Percentiles rank a stretch among this genome's conserved stretches.
Evolutionary conservation across 2,797 vertebrate species (phyloP).

Genomic region (Anisognathus igniventris): DNA sequence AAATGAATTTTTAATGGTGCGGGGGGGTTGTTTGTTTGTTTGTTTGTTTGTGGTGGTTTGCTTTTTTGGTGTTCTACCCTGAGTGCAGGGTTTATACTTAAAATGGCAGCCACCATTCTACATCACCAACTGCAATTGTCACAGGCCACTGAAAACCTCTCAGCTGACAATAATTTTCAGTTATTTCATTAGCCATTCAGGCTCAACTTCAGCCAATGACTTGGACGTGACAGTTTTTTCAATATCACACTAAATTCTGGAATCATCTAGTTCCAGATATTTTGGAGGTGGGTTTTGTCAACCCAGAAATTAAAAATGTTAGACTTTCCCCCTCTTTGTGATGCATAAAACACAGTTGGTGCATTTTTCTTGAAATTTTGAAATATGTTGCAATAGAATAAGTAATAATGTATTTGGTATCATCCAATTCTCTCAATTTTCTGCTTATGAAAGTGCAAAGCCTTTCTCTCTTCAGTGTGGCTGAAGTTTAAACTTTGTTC

Average conservation of each 20-base stretch:
- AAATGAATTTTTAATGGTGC: not conserved
- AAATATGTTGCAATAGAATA: not conserved
- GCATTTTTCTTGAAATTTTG: not conserved
- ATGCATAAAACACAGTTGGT: not conserved
- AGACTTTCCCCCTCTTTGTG: not conserved
- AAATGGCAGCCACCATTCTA: not conserved
- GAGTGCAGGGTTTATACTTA: not conserved
- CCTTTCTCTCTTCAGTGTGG: not conserved
- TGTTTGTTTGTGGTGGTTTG: not conserved
- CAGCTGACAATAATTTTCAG: not conserved
- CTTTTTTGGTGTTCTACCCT: not conserved
- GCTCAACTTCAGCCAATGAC: slow-evolving; percentile 13
- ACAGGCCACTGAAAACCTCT: slow-evolving; percentile 21
- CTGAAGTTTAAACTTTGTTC: not conserved
- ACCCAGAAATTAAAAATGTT: not conserved
- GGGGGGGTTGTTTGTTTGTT: not conserved
- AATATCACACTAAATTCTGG: not conserved
- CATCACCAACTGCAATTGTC: not conserved
- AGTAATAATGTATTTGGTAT: not conserved
- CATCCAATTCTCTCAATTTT: not conserved
- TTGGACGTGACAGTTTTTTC: not conserved
- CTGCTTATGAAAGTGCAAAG: not conserved
- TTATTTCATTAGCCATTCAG: slow-evolving; percentile 9
- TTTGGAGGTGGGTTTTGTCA: not conserved
- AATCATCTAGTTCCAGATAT: not conserved